A percentile compares a stretch with the other conserved stretches of the same genome.
phyloP scores from a whole-genome alignment of 2,888 invertebrate genomes.

The Nomada fucata region DNA sequence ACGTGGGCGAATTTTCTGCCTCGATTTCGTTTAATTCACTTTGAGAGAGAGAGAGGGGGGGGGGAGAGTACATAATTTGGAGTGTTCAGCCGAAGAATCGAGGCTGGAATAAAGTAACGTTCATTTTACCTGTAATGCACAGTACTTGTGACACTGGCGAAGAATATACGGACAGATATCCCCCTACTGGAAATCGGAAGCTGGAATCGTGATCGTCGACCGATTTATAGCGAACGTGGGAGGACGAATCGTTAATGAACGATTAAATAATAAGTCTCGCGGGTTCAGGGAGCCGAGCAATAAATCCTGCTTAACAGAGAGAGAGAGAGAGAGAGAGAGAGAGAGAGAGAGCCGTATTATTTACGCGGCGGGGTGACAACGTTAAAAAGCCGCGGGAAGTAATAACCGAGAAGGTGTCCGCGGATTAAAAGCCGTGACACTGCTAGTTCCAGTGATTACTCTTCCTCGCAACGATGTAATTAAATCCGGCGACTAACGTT shows the following conservation, averaged over 20 bases:
- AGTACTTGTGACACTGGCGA: too few relatives aligned
- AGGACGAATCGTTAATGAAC: slow-evolving; percentile 60
- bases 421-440: slow-evolving; percentile 72
- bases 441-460: slow-evolving; percentile 70
- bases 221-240: slow-evolving; percentile 20
- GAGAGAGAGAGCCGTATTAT: slow-evolving; percentile 58
- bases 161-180: neutral
- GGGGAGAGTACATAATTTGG: too few relatives aligned
- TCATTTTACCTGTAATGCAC: too few relatives aligned
- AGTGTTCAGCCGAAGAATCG: too few relatives aligned
- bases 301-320: slow-evolving; percentile 63
- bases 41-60: too few relatives aligned
- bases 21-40: too few relatives aligned
- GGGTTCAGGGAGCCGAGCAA: slow-evolving; percentile 30
- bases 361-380: slow-evolving; percentile 63
- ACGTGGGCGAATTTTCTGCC: too few relatives aligned
- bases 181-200: slow-evolving; percentile 14
- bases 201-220: slow-evolving; percentile 24
- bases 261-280: slow-evolving; percentile 57
- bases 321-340: slow-evolving; percentile 51
- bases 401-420: slow-evolving; percentile 64
- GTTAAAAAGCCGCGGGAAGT: slow-evolving; percentile 61
- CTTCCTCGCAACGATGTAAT: slow-evolving; percentile 66
- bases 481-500: slow-evolving; percentile 64
- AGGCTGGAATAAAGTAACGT: too few relatives aligned